Conservation (phyloP, 2,113 vertebrate species). For the Catharus minimus region DNA sequence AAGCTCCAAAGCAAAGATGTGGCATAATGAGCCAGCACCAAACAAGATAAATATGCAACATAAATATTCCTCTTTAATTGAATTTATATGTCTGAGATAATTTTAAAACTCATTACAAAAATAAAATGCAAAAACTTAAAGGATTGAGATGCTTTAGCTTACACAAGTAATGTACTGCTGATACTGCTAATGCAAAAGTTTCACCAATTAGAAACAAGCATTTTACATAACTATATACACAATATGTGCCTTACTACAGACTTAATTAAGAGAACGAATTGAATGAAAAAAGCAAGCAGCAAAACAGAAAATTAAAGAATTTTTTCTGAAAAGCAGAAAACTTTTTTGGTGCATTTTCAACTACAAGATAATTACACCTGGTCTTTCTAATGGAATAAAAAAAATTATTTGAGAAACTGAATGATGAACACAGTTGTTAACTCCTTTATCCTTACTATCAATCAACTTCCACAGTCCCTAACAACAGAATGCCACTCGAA, state of each 20-base stretch:
- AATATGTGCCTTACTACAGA: not conserved
- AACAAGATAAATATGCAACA: not conserved
- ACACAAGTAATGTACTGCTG: not conserved
- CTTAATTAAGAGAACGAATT: not conserved
- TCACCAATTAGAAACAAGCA: not conserved
- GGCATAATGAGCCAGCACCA: not conserved
- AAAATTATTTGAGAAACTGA: not conserved
- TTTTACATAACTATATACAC: not conserved
- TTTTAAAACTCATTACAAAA: not conserved
- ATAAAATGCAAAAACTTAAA: not conserved
- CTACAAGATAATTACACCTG: not conserved
- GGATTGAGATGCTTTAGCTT: not conserved
- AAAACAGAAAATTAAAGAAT: not conserved
- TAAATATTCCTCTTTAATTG: not conserved
- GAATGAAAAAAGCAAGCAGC: not conserved
- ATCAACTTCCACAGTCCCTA: not conserved
- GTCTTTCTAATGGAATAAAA: not conserved
- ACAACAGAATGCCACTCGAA: not conserved
- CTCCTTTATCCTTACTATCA: not conserved
- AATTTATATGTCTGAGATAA: not conserved
- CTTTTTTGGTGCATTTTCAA: not conserved
- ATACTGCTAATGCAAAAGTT: not conserved
- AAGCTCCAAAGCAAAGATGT: not conserved
- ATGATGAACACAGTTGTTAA: not conserved
- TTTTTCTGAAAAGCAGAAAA: not conserved